Base-by-base conservation (phyloP, 2,113 vertebrate species). In the Camelus bactrianus region DNA sequence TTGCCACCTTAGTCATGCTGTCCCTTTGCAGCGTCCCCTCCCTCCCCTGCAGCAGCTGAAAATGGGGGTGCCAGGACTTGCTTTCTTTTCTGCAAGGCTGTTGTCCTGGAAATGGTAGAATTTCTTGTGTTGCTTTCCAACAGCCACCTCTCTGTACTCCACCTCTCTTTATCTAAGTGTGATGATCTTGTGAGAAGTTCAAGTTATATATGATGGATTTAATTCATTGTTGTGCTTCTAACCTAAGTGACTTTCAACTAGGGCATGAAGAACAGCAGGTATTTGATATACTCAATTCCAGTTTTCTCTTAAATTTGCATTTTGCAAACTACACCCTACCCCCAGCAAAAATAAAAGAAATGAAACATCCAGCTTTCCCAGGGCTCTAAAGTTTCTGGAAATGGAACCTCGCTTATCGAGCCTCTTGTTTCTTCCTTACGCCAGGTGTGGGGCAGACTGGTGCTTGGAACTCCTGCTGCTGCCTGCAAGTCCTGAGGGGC, bases 341-440 rank as follows among this genome's bases (percentile, higher is more conserved):
- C 32, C 56, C 35, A 50, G 17, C 38, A 62, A 80, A 86, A 75
- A 52, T 16, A 38, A 94, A 80, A 94, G 60, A 69, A 97, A 89
- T 85, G 91, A 67, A 91, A 86, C 92, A 65, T 4, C 24, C 60
- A 73, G 60, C 67, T 89, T 95, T 91, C 77, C 73, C 90, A 89
- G 20, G 12, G 42, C 88, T 97, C 77, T 95, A 52, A 92, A 15
- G 17, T 94, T 92, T 96, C 94, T 80, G 35, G 60, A 97, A 93
- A 87, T 11, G 54, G 60, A 93, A 80, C 20, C 58, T 90, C 5
- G 83, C 17, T 92, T 52, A 38, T 6, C 9, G 3, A 91, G 48
- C 48, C 35, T 90, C 91, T 56, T 65, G 46, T 75, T 95, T 87
- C 64, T 76, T 35, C 35, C 42, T 30, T 5, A 14, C 38, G 35